A percentile compares a stretch with the other conserved stretches of the same genome.
Evolutionary conservation across 2,888 invertebrate genomes (phyloP).

Genomic region (Zygothrica quintamaculata): DNA sequence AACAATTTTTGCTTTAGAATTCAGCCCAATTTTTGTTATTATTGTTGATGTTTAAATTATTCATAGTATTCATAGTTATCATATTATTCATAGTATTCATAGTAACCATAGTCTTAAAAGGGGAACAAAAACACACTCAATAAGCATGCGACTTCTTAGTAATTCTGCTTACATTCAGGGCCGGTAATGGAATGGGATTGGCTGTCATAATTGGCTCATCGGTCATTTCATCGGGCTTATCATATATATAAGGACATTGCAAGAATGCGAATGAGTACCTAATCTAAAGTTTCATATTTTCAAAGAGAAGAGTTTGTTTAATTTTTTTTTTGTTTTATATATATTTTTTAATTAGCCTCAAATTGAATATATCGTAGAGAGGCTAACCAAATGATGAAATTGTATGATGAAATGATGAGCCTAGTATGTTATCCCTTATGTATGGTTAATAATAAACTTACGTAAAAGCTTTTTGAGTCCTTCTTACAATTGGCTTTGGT

Average conservation of each 20-base stretch:
- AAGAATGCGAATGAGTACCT: slow-evolving; percentile 90
- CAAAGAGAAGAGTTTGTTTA: slow-evolving; percentile 36
- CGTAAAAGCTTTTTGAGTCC: slow-evolving; percentile 93
- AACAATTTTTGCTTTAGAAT: too few species aligned
- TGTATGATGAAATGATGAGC: slow-evolving; percentile 18
- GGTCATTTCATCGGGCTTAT: slow-evolving; percentile 87
- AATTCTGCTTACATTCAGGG: slow-evolving; percentile 89
- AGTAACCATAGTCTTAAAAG: too few species aligned
- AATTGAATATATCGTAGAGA: background rate
- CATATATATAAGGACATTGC: slow-evolving; percentile 88
- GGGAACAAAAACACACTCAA: slow-evolving; percentile 44
- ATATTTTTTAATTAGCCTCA: slow-evolving; percentile 9
- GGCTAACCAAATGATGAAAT: slow-evolving; percentile 10
- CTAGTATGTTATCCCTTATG: background rate
- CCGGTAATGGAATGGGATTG: slow-evolving; percentile 89
- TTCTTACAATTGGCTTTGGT: slow-evolving; percentile 93
- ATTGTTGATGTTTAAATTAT: too few species aligned
- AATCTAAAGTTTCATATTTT: slow-evolving; percentile 86
- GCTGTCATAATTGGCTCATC: slow-evolving; percentile 86
- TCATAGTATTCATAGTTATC: too few species aligned
- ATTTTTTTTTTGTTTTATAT: too few species aligned
- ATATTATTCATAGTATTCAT: too few species aligned
- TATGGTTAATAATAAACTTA: slow-evolving; percentile 85
- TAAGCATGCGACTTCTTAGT: slow-evolving; percentile 34
- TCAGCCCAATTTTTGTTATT: too few species aligned